A percentile compares a stretch with the other conserved stretches of the same genome.
Evolutionary conservation across 2,113 vertebrate genomes (phyloP).

Genomic region (Gobio gobio): DNA sequence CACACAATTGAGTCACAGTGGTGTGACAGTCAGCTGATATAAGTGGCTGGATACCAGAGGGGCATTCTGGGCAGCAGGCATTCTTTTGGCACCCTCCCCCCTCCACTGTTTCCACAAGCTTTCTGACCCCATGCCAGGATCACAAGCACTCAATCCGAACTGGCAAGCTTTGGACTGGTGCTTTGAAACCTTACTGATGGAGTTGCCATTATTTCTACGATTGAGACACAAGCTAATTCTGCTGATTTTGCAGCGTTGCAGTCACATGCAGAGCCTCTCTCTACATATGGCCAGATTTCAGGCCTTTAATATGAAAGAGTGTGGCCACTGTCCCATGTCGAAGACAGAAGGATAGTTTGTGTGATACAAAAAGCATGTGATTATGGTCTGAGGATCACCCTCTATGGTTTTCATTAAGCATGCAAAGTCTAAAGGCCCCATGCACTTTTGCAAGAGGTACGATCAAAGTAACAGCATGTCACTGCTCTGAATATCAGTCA

Average conservation of each 20-base stretch:
- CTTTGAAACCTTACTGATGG: slow-evolving; percentile 1
- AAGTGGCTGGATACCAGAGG: slow-evolving; percentile 20
- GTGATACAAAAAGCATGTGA: slow-evolving; percentile 31
- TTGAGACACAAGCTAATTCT: slow-evolving; percentile 16
- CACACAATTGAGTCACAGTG: slow-evolving; percentile 28
- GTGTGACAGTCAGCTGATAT: slow-evolving; percentile 56
- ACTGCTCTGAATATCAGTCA: background rate
- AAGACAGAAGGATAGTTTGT: background rate
- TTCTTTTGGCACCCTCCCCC: background rate
- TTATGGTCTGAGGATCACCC: slow-evolving; percentile 23
- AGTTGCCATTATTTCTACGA: background rate
- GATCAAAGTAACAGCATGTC: background rate
- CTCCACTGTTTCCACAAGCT: slow-evolving; percentile 27
- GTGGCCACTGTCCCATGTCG: background rate
- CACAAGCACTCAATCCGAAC: background rate
- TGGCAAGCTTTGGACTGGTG: background rate
- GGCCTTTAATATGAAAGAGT: background rate
- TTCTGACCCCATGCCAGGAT: slow-evolving; percentile 26
- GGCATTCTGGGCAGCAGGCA: background rate
- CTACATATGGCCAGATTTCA: background rate
- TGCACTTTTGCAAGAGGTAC: background rate
- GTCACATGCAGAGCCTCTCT: background rate
- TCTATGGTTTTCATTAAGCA: slow-evolving; percentile 25
- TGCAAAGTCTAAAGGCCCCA: background rate
- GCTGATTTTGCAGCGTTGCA: background rate